Conservation (phyloP, 1,140 invertebrate genomes). For the Tetramorium simillimum region DNA sequence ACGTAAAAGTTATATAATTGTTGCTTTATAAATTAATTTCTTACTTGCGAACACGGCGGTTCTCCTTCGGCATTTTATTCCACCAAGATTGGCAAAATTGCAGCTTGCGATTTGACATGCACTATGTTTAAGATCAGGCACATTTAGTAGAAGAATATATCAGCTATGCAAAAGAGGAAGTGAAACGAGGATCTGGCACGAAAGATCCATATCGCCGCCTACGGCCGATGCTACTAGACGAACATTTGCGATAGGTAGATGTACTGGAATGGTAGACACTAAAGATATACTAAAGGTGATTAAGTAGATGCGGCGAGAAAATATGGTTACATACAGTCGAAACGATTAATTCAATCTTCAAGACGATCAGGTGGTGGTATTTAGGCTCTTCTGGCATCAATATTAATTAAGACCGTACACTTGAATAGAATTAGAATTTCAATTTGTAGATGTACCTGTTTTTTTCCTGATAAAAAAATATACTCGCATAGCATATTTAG, state of each 20-base stretch:
- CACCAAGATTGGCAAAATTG: background rate
- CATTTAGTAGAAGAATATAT: conserved; percentile 25
- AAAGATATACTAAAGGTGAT: conserved; percentile 53
- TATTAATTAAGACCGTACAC: conserved; percentile 25
- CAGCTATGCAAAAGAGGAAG: conserved; percentile 38
- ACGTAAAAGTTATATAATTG: background rate
- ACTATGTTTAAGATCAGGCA: background rate
- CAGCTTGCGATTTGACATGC: background rate
- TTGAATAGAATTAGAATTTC: background rate
- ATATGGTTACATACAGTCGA: background rate
- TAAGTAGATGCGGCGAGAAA: conserved; percentile 30
- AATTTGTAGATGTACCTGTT: background rate
- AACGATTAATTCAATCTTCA: conserved; percentile 28
- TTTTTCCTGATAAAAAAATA: background rate
- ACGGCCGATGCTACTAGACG: conserved; percentile 53
- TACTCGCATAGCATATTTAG: background rate
- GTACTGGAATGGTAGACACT: conserved; percentile 31
- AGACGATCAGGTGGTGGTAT: conserved; percentile 21
- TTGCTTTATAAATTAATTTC: background rate
- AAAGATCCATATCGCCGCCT: conserved; percentile 47
- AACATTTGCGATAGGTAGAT: conserved; percentile 47
- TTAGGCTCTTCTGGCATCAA: background rate
- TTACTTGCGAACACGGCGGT: background rate
- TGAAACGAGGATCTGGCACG: conserved; percentile 46
- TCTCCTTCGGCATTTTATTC: background rate